These are phyloP conservation scores for Nothobranchius kuhntae DNA, from an alignment of 2,113 vertebrate species.

Conservation along the genomic window DNA sequence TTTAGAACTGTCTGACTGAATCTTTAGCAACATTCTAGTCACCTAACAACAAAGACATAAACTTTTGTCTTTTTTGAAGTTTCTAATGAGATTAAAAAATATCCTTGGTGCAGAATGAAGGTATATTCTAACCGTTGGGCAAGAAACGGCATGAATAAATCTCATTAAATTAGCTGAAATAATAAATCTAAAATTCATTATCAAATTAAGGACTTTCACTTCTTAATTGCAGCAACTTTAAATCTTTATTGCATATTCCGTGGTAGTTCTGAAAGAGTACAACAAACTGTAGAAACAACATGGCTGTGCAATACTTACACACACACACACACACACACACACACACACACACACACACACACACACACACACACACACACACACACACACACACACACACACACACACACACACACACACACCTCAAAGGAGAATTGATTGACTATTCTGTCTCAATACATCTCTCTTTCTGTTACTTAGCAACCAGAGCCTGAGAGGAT, in stretches of 20 bases:
- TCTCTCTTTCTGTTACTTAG: slow-evolving; percentile 83
- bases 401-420: slow-evolving; percentile 35
- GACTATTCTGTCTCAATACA: slow-evolving; percentile 81
- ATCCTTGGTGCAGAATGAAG: slow-evolving; percentile 34
- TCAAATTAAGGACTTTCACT: slow-evolving; percentile 1
- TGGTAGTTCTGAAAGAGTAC: slow-evolving; percentile 6
- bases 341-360: too few species aligned
- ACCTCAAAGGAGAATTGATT: slow-evolving; percentile 77
- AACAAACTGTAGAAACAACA: slow-evolving; percentile 39
- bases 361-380: too few species aligned
- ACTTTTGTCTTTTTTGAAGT: too few species aligned
- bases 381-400: too few species aligned
- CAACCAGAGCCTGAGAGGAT: slow-evolving; percentile 76
- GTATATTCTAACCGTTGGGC: slow-evolving; percentile 45
- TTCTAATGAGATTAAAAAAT: slow-evolving; percentile 38
- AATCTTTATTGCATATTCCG: not conserved
- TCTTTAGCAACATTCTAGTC: too few species aligned
- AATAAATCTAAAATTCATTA: slow-evolving; percentile 7
- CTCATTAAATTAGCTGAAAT: slow-evolving; percentile 13
- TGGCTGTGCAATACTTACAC: slow-evolving; percentile 21
- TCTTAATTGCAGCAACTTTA: not conserved
- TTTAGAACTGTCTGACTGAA: too few species aligned
- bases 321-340: slow-evolving; percentile 15
- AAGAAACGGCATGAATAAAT: slow-evolving; percentile 26
- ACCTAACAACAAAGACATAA: too few species aligned